A percentile compares a stretch with the other conserved stretches of the same genome.
phyloP scores from a whole-genome alignment of 2,797 vertebrate species.

The Myioborus miniatus region DNA sequence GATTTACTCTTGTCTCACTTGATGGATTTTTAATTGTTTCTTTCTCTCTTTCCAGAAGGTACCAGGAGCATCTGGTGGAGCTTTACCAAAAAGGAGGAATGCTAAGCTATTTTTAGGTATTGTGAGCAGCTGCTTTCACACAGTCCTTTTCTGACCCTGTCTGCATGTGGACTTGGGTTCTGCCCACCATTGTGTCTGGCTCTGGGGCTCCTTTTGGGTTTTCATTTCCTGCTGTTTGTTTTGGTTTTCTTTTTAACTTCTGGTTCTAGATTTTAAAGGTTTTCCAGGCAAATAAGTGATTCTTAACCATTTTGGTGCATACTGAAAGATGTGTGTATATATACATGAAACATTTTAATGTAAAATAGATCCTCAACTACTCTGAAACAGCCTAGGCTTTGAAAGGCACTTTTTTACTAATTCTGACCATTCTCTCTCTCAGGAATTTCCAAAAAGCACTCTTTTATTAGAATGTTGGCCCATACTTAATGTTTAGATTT shows the following conservation, averaged over 20 bases:
- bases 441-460: background rate
- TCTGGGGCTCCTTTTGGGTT: background rate
- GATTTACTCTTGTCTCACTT: background rate
- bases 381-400: background rate
- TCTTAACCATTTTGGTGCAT: background rate
- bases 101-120: conserved; percentile 97
- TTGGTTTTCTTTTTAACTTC: background rate
- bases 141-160: conserved; percentile 25
- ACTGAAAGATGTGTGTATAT: background rate
- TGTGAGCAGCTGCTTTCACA: conserved; percentile 59
- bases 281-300: background rate
- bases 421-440: background rate
- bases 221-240: background rate
- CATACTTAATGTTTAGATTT: background rate
- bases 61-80: conserved; percentile 93
- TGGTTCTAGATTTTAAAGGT: background rate
- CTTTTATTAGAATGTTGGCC: background rate
- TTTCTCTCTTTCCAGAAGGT: conserved; percentile 85
- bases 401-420: background rate
- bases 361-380: background rate
- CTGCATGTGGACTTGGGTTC: background rate
- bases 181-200: background rate
- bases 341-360: background rate
- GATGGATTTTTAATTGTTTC: conserved; percentile 62
- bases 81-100: conserved; percentile 89